Evolutionary conservation across 2,113 vertebrate species (phyloP), one percentile per base, ranked within the genome.

Genomic region (Columbina picui): DNA sequence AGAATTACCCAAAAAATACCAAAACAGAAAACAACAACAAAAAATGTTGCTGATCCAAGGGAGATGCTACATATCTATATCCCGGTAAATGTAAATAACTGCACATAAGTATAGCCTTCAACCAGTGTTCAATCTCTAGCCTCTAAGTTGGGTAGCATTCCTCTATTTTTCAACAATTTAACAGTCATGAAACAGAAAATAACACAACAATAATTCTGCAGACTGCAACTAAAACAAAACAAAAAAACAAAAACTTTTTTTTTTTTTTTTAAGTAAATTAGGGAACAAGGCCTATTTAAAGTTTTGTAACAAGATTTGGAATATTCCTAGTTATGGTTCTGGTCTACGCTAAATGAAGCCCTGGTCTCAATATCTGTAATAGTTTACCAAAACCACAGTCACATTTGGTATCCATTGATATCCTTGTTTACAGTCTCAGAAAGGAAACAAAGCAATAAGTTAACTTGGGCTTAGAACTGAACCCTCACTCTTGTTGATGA

Each of bases 381-480:
- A 74, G 55, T 73, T 93, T 80, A 91, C 20, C 34, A 67, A 96
- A 96, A 95, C 82, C 94, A 77, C 91, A 90, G 67, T 77, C 41
- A 77, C 90, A 90, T 95, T 97, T 96, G 91, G 82, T 90, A 96
- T 93, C 73, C 63, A 93, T 94, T 88, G 87, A 80, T 95, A 59
- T 5, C 38, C 91, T 80, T 94, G 84, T 93, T 96, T 91, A 90
- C 67, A 84, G 36, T 55, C 27, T 85, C 67, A 80, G 82, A 89
- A 83, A 55, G 32, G 22, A 87, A 41, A 55, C 75, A 59, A 76
- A 84, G 84, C 80, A 91, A 15, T 81, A 92, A 87, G 61, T 87
- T 73, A 94, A 61, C 49, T 60, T 69, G 38, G 30, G 53, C 11
- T 53, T 95, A 91, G 91, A 96, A 79, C 36, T 41, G 36, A 84